phyloP scores from a whole-genome alignment of 2,797 vertebrate genomes.

The Tympanoctomys barrerae region DNA sequence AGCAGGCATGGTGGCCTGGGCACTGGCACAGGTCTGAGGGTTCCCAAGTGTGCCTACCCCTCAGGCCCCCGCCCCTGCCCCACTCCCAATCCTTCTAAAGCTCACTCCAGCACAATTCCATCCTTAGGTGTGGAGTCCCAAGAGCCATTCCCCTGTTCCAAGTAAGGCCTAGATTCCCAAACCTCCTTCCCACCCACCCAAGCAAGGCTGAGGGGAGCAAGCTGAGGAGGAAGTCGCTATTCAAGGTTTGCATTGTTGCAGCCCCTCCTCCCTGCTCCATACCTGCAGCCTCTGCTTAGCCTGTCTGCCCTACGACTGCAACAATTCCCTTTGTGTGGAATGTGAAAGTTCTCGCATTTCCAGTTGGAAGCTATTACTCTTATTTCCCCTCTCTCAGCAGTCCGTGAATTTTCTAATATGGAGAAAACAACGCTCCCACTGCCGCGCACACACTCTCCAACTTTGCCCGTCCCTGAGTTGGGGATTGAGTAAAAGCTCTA shows the following conservation, averaged over 20 bases:
- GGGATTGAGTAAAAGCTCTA: neutral
- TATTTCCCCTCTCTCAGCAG: neutral
- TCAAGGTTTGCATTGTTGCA: accelerated
- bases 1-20: neutral
- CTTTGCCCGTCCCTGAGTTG: neutral
- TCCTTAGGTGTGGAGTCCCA: accelerated
- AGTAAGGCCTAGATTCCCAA: neutral
- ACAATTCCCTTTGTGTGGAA: neutral
- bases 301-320: accelerated
- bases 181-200: neutral
- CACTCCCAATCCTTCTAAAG: neutral
- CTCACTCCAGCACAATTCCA: neutral
- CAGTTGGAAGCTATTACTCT: neutral
- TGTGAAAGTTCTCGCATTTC: neutral
- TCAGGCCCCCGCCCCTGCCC: neutral
- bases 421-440: neutral
- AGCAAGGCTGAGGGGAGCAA: neutral
- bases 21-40: neutral
- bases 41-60: accelerated
- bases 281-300: neutral
- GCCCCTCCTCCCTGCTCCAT: neutral
- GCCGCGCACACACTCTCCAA: accelerated
- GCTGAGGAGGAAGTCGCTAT: neutral
- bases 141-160: accelerated
- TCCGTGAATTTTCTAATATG: neutral